phyloP scores from a whole-genome alignment of 2,113 vertebrate genomes.

The Oophaga pumilio region DNA sequence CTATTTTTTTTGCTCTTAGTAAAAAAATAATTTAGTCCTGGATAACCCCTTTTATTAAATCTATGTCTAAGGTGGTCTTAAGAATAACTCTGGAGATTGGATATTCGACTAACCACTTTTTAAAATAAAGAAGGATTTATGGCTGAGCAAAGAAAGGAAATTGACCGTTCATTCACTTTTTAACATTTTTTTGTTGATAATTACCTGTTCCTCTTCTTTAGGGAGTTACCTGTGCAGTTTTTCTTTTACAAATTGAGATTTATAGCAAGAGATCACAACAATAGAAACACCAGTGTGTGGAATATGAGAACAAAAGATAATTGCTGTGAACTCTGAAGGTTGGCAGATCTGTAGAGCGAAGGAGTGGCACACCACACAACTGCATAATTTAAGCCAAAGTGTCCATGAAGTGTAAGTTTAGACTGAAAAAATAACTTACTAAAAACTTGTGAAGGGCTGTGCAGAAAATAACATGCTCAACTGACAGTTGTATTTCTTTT shows the following conservation, averaged over 20 bases:
- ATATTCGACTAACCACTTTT: too few species aligned
- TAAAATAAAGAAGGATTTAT: too few species aligned
- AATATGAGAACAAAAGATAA: slow-evolving; percentile 1
- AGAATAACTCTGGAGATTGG: too few species aligned
- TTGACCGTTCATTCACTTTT: too few species aligned
- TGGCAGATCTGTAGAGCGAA: not conserved
- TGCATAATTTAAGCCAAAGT: not conserved
- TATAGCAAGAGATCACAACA: too few species aligned
- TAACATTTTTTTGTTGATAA: too few species aligned
- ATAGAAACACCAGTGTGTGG: not conserved
- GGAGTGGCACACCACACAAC: not conserved
- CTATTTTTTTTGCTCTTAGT: too few species aligned
- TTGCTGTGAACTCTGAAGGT: not conserved
- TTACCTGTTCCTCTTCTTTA: not conserved
- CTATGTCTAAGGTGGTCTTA: too few species aligned
- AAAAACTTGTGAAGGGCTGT: not conserved
- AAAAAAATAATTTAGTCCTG: too few species aligned
- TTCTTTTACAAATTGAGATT: not conserved
- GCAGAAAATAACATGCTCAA: too few species aligned
- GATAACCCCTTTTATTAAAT: too few species aligned
- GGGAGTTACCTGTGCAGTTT: not conserved
- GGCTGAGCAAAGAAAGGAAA: too few species aligned
- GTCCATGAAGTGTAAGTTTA: not conserved
- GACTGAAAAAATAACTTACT: not conserved
- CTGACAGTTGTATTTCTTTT: not conserved